Conservation (phyloP, 2,113 vertebrate genomes). For the Brachypodius melanocephalos region DNA sequence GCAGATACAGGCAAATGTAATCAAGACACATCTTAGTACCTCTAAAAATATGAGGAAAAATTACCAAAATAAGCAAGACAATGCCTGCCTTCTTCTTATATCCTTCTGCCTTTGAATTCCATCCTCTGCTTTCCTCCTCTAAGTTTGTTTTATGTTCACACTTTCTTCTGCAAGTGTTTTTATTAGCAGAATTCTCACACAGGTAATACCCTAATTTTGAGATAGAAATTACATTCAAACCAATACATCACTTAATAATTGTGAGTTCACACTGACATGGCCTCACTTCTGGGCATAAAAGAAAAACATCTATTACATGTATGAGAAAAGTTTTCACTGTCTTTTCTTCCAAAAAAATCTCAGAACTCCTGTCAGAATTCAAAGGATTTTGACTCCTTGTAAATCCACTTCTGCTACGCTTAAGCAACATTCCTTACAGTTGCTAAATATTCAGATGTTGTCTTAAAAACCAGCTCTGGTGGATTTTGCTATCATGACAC, state of each 20-base stretch:
- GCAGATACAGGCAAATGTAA: not conserved
- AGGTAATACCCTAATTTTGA: not conserved
- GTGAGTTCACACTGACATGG: not conserved
- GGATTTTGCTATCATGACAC: not conserved
- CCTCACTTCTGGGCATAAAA: not conserved
- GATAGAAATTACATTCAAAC: not conserved
- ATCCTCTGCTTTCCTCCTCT: not conserved
- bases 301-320: not conserved
- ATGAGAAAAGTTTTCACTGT: not conserved
- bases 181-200: not conserved
- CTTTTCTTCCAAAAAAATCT: not conserved
- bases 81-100: not conserved
- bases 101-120: not conserved
- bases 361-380: not conserved
- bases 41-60: not conserved
- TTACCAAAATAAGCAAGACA: not conserved
- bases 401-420: not conserved
- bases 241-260: not conserved
- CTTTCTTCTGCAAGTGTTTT: accelerated
- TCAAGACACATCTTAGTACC: not conserved
- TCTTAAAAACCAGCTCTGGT: not conserved
- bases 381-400: not conserved
- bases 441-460: not conserved
- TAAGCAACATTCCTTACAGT: not conserved
- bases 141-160: not conserved